Evolutionary conservation across 2,113 vertebrate species (phyloP), one percentile per base, ranked within the genome.

Genomic region (Malurus cyaneus): DNA sequence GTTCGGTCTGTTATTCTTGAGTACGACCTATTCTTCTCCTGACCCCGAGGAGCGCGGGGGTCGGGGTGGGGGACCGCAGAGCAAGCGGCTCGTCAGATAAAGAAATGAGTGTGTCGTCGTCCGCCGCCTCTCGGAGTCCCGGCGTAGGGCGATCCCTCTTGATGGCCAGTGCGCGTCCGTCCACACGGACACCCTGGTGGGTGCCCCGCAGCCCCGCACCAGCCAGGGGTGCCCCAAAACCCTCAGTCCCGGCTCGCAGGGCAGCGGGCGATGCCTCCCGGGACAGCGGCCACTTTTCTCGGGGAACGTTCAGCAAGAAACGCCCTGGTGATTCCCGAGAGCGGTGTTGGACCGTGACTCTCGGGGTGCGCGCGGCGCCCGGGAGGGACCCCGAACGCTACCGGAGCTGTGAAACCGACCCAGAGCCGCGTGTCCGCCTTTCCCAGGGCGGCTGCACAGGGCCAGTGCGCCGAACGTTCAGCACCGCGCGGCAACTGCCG

Each of bases 161-260:
- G 42, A n/a, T 31, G 36, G 21, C 4, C 23, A 16, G 7, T 0
- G 15, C 3, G 3, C 1, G 4, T 52, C 25, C 18, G 18, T 4
- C 2, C 16, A 19, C 71, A 26, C 4, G 15, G 71, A 60, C 72
- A 49, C 14, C 21, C 36, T n/a, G 8, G 21, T 39, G 44, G 14
- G 36, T 19, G 36, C 24, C 18, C 28, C 5, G 31, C 21, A 3
- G 6, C 54, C 65, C 42, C 49, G 29, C 16, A 13, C 26, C 71
- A 47, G 29, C 13, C 32, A 14, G 24, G 24, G 12, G 18, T 39
- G 14, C 6, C 24, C 50, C 34, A 4, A 13, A 54, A 6, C 18
- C 6, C 64, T 31, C 12, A 16, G 25, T 50, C 5, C n/a, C 3
- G 4, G 28, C 11, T 21, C 32, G 12, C 17, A 11, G 19, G 32